A percentile compares a stretch with the other conserved stretches of the same genome.
Evolutionary conservation across 2,888 invertebrate genomes (phyloP).

Genomic region (Gymnocheta viridis): DNA sequence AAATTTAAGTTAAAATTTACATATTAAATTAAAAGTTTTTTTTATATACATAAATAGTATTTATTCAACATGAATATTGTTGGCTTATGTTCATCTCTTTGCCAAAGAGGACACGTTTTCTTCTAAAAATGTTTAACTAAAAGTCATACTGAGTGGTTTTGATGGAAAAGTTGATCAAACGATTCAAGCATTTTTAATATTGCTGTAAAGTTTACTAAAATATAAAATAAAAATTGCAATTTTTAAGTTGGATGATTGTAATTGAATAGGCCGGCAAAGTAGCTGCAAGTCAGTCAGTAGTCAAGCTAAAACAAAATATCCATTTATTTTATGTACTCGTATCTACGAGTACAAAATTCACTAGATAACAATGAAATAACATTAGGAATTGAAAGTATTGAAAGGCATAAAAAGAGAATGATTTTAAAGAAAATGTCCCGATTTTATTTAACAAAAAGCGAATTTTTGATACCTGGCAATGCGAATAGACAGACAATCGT

Average conservation of each 20-base stretch:
- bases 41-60: constrained; percentile 39
- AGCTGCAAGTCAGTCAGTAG: neutral
- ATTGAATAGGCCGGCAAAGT: constrained; percentile 32
- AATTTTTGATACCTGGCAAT: neutral
- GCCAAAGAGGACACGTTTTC: neutral
- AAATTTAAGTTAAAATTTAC: constrained; percentile 32
- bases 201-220: constrained; percentile 1
- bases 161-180: constrained; percentile 1
- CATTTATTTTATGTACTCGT: too few relatives aligned
- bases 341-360: constrained; percentile 21
- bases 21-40: constrained; percentile 51
- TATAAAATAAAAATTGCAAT: constrained; percentile 13
- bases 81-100: neutral
- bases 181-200: neutral
- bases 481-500: neutral
- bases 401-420: neutral
- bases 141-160: neutral
- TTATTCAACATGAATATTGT: constrained; percentile 28
- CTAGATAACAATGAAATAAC: neutral
- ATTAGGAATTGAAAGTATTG: neutral
- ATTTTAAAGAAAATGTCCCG: constrained; percentile 23
- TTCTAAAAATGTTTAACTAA: neutral
- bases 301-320: too few relatives aligned
- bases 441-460: neutral
- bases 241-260: neutral